phyloP scores from a whole-genome alignment of 2,113 vertebrate genomes.

The Lasiurus cinereus region DNA sequence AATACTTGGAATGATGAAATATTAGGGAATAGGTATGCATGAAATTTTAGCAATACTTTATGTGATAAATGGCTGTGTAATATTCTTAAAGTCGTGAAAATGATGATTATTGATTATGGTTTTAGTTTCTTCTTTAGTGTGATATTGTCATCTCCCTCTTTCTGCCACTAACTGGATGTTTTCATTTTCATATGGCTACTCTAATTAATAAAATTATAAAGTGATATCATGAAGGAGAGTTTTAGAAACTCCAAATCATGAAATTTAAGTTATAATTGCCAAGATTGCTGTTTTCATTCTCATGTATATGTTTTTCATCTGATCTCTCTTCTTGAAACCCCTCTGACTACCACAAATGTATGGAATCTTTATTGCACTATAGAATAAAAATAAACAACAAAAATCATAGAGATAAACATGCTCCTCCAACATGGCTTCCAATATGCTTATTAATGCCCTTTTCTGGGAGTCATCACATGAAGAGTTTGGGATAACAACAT shows the following conservation, averaged over 20 bases:
- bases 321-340: neutral
- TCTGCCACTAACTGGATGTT: neutral
- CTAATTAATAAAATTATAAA: neutral
- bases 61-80: neutral
- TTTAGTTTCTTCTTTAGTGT: neutral
- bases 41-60: neutral
- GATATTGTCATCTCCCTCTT: neutral
- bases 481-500: neutral
- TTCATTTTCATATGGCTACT: neutral
- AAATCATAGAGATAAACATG: neutral
- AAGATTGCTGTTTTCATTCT: neutral
- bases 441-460: neutral
- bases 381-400: neutral
- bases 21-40: neutral
- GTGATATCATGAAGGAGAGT: neutral
- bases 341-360: neutral
- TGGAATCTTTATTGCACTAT: neutral
- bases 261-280: neutral
- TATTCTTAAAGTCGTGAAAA: constrained; percentile 31
- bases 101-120: neutral
- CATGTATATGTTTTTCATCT: neutral
- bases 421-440: neutral
- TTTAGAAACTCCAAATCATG: neutral
- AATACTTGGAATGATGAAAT: neutral
- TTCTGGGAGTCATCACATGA: neutral